Base-by-base conservation (phyloP, 2,888 invertebrate genomes). In the Heteromurus nitidus region DNA sequence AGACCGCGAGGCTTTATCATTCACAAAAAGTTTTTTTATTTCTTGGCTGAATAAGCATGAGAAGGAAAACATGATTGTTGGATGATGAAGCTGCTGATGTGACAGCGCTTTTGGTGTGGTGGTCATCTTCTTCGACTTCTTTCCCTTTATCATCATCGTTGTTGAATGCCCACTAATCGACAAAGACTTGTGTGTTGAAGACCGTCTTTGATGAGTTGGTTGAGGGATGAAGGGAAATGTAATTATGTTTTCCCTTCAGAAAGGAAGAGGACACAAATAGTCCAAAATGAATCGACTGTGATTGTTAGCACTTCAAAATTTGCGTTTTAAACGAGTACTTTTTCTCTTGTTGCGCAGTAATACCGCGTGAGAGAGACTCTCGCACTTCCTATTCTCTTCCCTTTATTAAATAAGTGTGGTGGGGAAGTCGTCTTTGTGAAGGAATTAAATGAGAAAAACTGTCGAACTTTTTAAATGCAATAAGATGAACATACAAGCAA, bases 231-330 rank as follows among this genome's bases (percentile, higher is more conserved):
- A 24, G 47, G 67, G 44, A 76, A 76, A 76, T 68, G 76, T 31
- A 76, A 76, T 76, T 76, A 76, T 58, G 36, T 50, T 55, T 55
- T 68, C 47, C 58, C 50, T 72, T 26, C 44, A 70, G 28, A 16
- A 53, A 22, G 18, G 22, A 36, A 36, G 31, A 30, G 20, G n/a
- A 69, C 22, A 30, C 47, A 60, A 44, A 60, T 47, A 50, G 28
- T 60, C 47, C 44, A 60, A 47, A 72, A 72, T 72, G 60, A 72
- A 72, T 60, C 44, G 50, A 55, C 26, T 47, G 30, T 18, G 5
- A 44, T 72, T 60, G 60, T 72, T 72, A 47, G 26, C 53, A 42
- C 47, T 47, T 47, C 28, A 60, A 55, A 50, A 60, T 60, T 72
- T 60, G 47, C 28, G 28, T 28, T 44, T 72, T 68, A 31, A 44